Evolutionary conservation across 1,140 invertebrate species (phyloP).

Genomic region (Dryas iulia): DNA sequence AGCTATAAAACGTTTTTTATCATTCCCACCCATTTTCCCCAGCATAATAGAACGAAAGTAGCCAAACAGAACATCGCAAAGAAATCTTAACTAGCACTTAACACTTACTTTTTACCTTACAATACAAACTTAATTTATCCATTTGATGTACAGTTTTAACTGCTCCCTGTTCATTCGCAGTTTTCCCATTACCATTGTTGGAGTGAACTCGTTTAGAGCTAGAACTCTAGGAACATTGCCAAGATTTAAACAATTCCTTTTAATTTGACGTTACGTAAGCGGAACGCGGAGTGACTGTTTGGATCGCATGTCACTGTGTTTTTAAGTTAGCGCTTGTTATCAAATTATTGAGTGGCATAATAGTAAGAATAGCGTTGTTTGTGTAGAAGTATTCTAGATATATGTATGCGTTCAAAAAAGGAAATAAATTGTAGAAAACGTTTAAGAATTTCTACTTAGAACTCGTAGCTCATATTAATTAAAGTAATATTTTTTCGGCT

Average conservation of each 20-base stretch:
- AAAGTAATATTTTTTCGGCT: too few relatives aligned
- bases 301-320: not conserved
- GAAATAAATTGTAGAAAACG: too few relatives aligned
- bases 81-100: not conserved
- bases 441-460: too few relatives aligned
- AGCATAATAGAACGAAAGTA: too few relatives aligned
- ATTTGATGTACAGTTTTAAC: slow-evolving; percentile 1
- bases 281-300: not conserved
- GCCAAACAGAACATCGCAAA: not conserved
- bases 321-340: not conserved
- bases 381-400: too few relatives aligned
- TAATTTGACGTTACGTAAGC: slow-evolving; percentile 25
- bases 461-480: too few relatives aligned
- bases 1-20: too few relatives aligned
- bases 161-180: slow-evolving; percentile 5
- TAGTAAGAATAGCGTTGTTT: too few relatives aligned
- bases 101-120: not conserved
- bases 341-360: too few relatives aligned
- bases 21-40: too few relatives aligned
- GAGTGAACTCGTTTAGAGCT: slow-evolving; percentile 13
- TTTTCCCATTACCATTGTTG: slow-evolving; percentile 17
- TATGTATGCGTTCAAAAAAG: too few relatives aligned
- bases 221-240: slow-evolving; percentile 11
- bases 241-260: slow-evolving; percentile 25
- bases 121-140: slow-evolving; percentile 1